A percentile compares a stretch with the other conserved stretches of the same genome.
Evolutionary conservation across 2,113 vertebrate species (phyloP).

Genomic region (Cacatua alba): DNA sequence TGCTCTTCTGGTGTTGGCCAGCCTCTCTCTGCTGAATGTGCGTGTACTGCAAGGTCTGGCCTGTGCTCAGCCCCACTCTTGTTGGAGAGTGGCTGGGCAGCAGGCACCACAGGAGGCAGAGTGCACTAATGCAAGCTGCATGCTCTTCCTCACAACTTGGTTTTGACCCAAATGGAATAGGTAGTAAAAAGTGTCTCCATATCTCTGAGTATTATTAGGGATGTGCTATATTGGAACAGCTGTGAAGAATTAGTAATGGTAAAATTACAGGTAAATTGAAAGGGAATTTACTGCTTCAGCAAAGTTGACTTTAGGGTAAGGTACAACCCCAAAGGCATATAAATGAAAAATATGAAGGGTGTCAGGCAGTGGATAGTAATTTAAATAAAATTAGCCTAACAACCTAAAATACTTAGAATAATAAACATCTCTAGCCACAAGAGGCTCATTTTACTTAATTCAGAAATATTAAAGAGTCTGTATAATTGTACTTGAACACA

Average conservation of each 20-base stretch:
- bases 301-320: conserved; percentile 4
- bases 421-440: background rate
- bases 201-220: background rate
- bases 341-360: background rate
- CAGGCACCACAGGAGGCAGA: background rate
- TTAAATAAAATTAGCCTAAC: conserved; percentile 43
- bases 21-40: background rate
- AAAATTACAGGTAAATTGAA: background rate
- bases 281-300: background rate
- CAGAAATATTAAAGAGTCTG: background rate
- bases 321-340: background rate
- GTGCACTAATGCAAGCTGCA: accelerated
- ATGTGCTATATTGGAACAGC: background rate
- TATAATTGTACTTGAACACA: background rate
- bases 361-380: background rate
- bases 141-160: background rate
- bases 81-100: background rate
- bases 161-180: background rate
- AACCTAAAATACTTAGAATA: conserved; percentile 22
- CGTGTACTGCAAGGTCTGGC: background rate
- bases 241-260: background rate
- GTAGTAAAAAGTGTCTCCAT: background rate
- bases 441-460: background rate
- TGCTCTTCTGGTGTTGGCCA: background rate
- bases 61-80: background rate